Percentiles rank a stretch among this genome's conserved stretches.
phyloP scores from a whole-genome alignment of 2,797 vertebrate species.

The Merluccius polli region DNA sequence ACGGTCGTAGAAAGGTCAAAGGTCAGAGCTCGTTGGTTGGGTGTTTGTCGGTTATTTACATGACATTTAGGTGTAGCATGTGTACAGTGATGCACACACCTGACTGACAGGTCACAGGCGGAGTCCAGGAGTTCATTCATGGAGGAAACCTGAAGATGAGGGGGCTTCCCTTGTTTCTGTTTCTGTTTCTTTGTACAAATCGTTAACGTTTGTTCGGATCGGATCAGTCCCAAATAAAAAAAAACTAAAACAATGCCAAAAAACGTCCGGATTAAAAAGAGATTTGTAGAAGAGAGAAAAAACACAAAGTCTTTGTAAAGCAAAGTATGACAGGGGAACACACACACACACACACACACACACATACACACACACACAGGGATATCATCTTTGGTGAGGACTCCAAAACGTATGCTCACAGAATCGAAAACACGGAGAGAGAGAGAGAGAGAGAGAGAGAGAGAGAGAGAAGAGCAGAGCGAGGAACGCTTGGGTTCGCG shows the following conservation, averaged over 20 bases:
- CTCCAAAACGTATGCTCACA: conserved; percentile 60
- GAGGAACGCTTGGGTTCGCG: neutral
- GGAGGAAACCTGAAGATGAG: conserved; percentile 43
- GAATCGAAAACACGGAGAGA: conserved; percentile 29
- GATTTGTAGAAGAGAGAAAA: conserved; percentile 41
- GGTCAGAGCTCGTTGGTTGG: conserved; percentile 25
- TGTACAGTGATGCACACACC: conserved; percentile 68
- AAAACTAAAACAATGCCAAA: conserved; percentile 47
- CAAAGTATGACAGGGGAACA: conserved; percentile 36
- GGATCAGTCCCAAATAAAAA: conserved; percentile 43
- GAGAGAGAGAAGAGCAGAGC: no score
- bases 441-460: neutral
- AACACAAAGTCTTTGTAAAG: conserved; percentile 27
- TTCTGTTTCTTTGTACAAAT: conserved; percentile 52
- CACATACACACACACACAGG: no score
- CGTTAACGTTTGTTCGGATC: conserved; percentile 51
- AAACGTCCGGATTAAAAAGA: conserved; percentile 42
- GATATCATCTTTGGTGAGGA: conserved; percentile 80
- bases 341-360: no score
- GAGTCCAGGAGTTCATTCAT: conserved; percentile 37
- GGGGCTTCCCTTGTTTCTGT: conserved; percentile 29
- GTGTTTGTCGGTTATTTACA: conserved; percentile 47
- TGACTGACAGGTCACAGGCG: conserved; percentile 62
- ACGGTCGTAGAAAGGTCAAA: conserved; percentile 33
- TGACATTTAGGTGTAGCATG: conserved; percentile 50